Evolutionary conservation across 2,888 invertebrate species (phyloP), one percentile per base, ranked within the genome.

Genomic region (Congeria kusceri): DNA sequence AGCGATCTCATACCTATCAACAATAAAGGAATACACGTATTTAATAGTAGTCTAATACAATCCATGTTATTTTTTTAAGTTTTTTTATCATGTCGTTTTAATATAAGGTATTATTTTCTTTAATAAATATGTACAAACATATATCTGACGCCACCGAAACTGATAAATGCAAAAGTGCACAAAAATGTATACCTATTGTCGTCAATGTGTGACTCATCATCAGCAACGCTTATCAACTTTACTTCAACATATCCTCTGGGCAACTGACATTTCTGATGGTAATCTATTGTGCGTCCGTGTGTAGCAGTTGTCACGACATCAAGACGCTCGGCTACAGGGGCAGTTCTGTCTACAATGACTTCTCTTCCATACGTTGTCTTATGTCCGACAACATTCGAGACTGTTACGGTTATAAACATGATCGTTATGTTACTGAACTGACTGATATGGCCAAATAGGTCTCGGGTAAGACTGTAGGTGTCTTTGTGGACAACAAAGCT

Each of bases 161-260:
- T 15, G 15, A 5, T 5, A 3, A 39, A 39, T 3, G 39, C 9
- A 5, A 39, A 39, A 15, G 39, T 39, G 15, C 9, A 39, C 9
- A 18, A 25, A 18, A 23, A 27, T 23, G 29, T 18, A n/a, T 81
- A 81, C 77, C 81, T 81, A 46, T 64, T 46, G 23, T 27, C 5
- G 47, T 85, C 83, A 69, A 88, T 80, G 1, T 58, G 79, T 20
- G 84, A 75, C 67, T 88, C 85, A 0, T 56, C 57, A 62, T 88
- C 88, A 11, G n/a, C 18, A 20, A 75, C 65, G 23, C 56, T 72
- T 44, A 71, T 32, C 0, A 79, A 56, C 0, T 15, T 53, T 0
- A 86, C 57, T 58, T 88, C 85, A 1, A 83, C 74, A 78, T 77
- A 87, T 0, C 78, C 69, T 46, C 39, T 49, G 9, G 87, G 85